Conservation (phyloP, 2,888 invertebrate species). For the Melanargia galathea region DNA sequence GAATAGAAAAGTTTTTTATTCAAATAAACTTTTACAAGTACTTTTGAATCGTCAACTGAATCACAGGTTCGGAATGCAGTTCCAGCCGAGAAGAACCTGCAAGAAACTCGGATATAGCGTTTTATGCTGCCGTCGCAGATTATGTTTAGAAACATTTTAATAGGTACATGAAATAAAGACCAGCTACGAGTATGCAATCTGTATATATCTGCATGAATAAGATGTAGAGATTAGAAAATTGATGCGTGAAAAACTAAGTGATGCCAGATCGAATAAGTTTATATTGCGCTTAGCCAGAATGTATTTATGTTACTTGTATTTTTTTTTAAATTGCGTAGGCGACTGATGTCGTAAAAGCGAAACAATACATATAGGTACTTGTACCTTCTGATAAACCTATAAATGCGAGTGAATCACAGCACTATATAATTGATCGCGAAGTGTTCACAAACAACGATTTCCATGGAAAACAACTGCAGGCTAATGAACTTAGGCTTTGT, state of each 20-base stretch:
- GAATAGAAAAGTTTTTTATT: no score
- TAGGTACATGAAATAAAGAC: no score
- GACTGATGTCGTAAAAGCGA: conserved; percentile 1
- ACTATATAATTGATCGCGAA: conserved; percentile 25
- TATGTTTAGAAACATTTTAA: no score
- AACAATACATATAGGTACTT: not conserved
- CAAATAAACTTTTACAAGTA: no score
- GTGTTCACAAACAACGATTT: conserved; percentile 28
- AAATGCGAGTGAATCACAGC: conserved; percentile 35
- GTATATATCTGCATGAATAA: no score
- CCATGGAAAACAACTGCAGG: conserved; percentile 22
- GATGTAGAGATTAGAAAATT: no score
- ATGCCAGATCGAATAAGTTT: not conserved
- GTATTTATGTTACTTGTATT: not conserved
- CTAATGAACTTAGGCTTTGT: not conserved
- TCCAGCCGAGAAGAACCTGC: no score
- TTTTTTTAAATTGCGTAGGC: conserved; percentile 4
- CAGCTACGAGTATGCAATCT: no score
- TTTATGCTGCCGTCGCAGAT: no score
- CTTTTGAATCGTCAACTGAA: no score
- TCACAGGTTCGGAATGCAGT: no score
- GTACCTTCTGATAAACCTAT: conserved; percentile 8
- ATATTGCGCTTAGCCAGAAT: not conserved
- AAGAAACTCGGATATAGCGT: no score
- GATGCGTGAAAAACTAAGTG: not conserved